Evolutionary conservation across 2,113 vertebrate genomes (phyloP).

Genomic region (Hippocampus barbouri): DNA sequence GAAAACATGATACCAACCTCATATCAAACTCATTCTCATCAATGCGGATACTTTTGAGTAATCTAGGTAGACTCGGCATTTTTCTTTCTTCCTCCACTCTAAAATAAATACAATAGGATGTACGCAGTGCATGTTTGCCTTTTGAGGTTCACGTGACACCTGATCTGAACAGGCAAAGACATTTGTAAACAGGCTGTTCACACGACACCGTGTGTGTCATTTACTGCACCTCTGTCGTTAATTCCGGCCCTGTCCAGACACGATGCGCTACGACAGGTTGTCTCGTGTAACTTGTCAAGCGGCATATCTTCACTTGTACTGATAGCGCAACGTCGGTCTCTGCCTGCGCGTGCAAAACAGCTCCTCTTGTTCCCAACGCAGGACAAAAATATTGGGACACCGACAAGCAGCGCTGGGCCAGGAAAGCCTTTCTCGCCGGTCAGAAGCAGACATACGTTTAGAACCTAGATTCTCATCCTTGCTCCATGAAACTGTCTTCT

Average conservation of each 20-base stretch:
- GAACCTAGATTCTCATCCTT: background rate
- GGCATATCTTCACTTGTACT: slow-evolving; percentile 49
- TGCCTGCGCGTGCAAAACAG: slow-evolving; percentile 11
- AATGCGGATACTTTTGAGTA: too few species aligned
- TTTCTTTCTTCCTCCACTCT: too few species aligned
- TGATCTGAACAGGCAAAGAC: background rate
- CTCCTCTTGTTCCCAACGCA: background rate
- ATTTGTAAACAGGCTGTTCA: background rate
- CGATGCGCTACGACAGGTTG: slow-evolving; percentile 14
- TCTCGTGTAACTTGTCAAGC: slow-evolving; percentile 53
- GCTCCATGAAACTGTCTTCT: too few species aligned
- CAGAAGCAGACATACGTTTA: background rate
- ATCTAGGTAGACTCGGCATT: too few species aligned
- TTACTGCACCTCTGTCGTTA: background rate
- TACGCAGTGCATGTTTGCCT: too few species aligned
- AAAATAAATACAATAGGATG: too few species aligned
- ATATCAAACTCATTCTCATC: background rate
- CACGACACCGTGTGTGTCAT: background rate
- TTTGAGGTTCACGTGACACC: background rate
- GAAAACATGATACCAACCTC: background rate
- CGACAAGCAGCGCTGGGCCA: background rate
- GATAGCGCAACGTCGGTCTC: slow-evolving; percentile 3
- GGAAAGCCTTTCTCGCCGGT: too few species aligned
- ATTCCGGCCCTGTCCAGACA: slow-evolving; percentile 27
- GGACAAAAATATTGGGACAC: background rate